Conservation (phyloP, 2,113 vertebrate genomes). For the Murina feae region DNA sequence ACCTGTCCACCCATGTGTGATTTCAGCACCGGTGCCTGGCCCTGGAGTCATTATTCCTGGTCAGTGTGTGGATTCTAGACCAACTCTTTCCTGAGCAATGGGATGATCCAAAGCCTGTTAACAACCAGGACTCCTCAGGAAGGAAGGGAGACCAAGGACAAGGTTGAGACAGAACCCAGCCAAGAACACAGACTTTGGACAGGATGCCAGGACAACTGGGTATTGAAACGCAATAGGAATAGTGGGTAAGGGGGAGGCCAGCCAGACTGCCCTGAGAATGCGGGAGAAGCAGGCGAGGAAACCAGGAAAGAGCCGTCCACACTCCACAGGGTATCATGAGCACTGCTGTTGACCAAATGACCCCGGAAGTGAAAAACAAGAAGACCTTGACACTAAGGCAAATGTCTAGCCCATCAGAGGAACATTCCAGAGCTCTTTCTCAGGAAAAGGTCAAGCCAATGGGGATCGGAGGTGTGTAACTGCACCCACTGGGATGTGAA, state of each 20-base stretch:
- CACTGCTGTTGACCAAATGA: background rate
- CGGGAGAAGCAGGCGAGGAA: background rate
- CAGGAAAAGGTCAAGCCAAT: background rate
- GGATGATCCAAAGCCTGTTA: background rate
- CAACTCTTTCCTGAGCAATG: background rate
- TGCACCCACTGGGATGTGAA: background rate
- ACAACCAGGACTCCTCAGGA: background rate
- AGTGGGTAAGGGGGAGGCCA: background rate
- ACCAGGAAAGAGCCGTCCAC: background rate
- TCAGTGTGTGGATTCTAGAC: background rate
- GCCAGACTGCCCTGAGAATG: background rate
- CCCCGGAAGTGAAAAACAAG: background rate
- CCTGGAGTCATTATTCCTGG: background rate
- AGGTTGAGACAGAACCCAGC: background rate
- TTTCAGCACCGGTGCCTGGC: background rate
- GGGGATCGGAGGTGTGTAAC: background rate
- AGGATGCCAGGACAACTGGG: background rate
- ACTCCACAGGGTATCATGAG: fast-evolving
- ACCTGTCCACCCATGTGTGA: background rate
- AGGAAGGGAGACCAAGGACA: background rate
- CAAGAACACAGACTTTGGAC: background rate
- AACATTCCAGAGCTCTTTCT: background rate
- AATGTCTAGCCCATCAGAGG: background rate
- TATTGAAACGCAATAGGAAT: background rate
- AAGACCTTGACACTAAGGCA: background rate